phyloP scores from a whole-genome alignment of 2,113 vertebrate species.

The Campylomormyrus numenius region DNA sequence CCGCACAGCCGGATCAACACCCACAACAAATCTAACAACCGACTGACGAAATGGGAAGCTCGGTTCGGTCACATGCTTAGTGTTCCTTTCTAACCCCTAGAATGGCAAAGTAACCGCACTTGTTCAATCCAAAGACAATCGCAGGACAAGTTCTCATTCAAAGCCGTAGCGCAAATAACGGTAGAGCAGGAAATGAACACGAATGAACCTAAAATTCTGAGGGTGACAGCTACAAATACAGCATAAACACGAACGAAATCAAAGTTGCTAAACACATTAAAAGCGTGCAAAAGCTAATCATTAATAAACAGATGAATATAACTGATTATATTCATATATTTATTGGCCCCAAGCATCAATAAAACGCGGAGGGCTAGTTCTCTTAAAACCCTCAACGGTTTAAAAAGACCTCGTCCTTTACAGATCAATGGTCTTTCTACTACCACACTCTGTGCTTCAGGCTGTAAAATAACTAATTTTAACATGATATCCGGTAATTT shows the following conservation, averaged over 20 bases:
- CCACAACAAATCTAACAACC: not conserved
- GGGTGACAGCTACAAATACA: not conserved
- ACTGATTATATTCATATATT: not conserved
- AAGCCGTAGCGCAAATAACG: not conserved
- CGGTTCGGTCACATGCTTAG: not conserved
- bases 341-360: not conserved
- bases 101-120: not conserved
- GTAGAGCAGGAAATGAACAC: not conserved
- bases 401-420: constrained; percentile 1
- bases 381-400: not conserved
- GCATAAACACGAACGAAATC: not conserved
- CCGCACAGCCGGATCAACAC: not conserved
- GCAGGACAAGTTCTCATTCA: not conserved
- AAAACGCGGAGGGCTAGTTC: not conserved
- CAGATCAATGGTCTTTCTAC: not conserved
- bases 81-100: not conserved
- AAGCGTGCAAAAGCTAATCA: not conserved
- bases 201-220: not conserved
- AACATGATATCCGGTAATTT: not conserved
- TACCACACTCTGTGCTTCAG: not conserved
- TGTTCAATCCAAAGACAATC: not conserved
- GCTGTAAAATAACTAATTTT: not conserved
- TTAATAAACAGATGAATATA: not conserved
- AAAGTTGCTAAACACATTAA: not conserved
- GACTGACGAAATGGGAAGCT: not conserved